Evolutionary conservation across 2,113 vertebrate species (phyloP).

Genomic region (Rana temporaria): DNA sequence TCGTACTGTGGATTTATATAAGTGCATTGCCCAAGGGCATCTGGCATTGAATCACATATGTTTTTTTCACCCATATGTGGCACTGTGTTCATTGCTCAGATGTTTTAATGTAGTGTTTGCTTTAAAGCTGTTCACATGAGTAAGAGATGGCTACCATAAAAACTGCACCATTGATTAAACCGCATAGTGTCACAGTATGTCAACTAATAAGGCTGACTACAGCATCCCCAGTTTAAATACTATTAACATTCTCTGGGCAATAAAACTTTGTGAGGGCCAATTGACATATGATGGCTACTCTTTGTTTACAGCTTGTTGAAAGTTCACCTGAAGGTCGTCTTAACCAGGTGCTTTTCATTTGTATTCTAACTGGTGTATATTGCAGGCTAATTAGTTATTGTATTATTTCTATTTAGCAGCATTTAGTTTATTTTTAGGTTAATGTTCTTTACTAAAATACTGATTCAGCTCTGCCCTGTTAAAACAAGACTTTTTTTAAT

Average conservation of each 20-base stretch:
- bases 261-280: conserved; percentile 54
- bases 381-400: neutral
- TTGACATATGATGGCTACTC: conserved; percentile 45
- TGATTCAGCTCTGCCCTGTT: too few relatives aligned
- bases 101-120: conserved; percentile 29
- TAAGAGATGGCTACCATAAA: conserved; percentile 41
- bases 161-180: conserved; percentile 31
- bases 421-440: too few relatives aligned
- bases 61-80: conserved; percentile 15
- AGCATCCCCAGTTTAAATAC: conserved; percentile 52
- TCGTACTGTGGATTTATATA: neutral
- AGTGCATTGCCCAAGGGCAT: neutral
- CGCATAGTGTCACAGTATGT: conserved; percentile 4
- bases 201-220: conserved; percentile 44
- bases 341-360: conserved; percentile 49
- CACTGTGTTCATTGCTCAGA: conserved; percentile 24
- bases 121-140: conserved; percentile 25
- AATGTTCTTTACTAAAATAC: too few relatives aligned
- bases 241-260: conserved; percentile 49
- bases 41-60: conserved; percentile 10
- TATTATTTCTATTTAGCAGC: neutral
- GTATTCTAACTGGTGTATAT: neutral
- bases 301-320: conserved; percentile 30
- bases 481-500: too few relatives aligned
- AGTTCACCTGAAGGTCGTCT: conserved; percentile 41